Percentiles rank a stretch among this genome's conserved stretches.
These are phyloP conservation scores for Hirtodrosophila trivittata DNA, from an alignment of 2,888 invertebrate genomes.

Conservation along the genomic window DNA sequence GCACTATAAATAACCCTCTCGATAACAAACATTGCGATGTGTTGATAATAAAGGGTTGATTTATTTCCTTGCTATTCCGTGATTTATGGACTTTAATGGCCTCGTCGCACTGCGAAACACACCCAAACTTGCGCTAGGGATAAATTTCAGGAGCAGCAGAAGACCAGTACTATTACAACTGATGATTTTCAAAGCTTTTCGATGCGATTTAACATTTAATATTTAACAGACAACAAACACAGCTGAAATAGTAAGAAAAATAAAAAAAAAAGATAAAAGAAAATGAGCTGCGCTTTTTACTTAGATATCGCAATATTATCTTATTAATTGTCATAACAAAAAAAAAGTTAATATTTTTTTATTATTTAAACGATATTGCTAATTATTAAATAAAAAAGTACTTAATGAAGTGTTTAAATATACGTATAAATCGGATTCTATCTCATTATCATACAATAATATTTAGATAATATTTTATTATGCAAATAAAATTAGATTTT, in stretches of 20 bases:
- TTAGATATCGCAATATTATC: too few species aligned
- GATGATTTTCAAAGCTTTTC: conserved; percentile 24
- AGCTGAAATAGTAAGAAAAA: neutral
- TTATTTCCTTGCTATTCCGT: conserved; percentile 77
- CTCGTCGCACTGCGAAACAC: conserved; percentile 33
- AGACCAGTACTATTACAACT: neutral
- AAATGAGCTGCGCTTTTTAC: too few species aligned
- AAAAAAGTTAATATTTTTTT: too few species aligned
- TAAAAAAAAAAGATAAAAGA: too few species aligned
- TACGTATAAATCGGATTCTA: too few species aligned
- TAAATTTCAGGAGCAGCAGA: conserved; percentile 10
- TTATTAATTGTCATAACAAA: too few species aligned
- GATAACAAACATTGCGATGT: conserved; percentile 80
- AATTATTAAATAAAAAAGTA: too few species aligned
- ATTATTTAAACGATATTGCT: too few species aligned
- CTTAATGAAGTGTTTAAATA: too few species aligned
- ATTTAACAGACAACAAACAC: conserved; percentile 5
- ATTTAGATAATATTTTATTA: too few species aligned
- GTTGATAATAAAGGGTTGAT: conserved; percentile 79
- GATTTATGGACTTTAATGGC: conserved; percentile 78
- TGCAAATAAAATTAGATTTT: too few species aligned
- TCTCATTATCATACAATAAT: too few species aligned
- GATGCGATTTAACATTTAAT: conserved; percentile 49
- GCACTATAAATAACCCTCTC: conserved; percentile 78
- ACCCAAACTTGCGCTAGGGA: neutral